Base-by-base conservation (phyloP, 2,797 vertebrate species). In the Mus caroli region DNA sequence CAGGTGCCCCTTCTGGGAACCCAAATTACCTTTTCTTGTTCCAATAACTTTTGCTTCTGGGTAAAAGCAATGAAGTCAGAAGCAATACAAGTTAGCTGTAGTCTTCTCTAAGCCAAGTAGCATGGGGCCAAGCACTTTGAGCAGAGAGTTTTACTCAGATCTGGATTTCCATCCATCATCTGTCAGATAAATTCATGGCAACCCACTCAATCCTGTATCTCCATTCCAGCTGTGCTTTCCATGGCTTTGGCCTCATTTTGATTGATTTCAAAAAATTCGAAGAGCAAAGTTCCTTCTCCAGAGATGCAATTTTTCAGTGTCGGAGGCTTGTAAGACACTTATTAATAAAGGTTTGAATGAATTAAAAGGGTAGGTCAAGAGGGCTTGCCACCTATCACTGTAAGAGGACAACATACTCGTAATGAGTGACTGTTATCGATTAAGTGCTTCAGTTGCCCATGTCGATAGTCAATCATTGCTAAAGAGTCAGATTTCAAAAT, bases 281-380 rank as follows among this genome's bases (percentile, higher is more conserved):
- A 79, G 22, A 76, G 15, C 20, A 71, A 43, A 96, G 64, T 91
- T 90, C 15, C 67, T 96, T 88, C 86, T 56, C 64, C 69, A 92
- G 50, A 95, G 52, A 84, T 64, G 46, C 37, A 87, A 31, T 77
- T 93, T 96, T 94, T 50, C 60, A 67, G 1, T 56, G 52, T 88
- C 56, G 75, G 11, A 78, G 43, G 26, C n/a, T 78, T 58, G 67
- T 31, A 88, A 83, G 56, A 54, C 52, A 46, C 24, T 34, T 94
- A 75, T 91, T 96, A 94, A 97, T 94, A 94, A 90, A 88, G 34
- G 34, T 13, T 94, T 20, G 78, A 88, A 97, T 96, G 95, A 95
- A 97, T 96, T 95, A 83, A 93, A 86, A 88, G 85, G 71, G 78
- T 95, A 97, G 90, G 95, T 95, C 91, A 95, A 56, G 10, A 75